Conservation (phyloP, 2,888 invertebrate species). For the Nomada ruficornis region DNA sequence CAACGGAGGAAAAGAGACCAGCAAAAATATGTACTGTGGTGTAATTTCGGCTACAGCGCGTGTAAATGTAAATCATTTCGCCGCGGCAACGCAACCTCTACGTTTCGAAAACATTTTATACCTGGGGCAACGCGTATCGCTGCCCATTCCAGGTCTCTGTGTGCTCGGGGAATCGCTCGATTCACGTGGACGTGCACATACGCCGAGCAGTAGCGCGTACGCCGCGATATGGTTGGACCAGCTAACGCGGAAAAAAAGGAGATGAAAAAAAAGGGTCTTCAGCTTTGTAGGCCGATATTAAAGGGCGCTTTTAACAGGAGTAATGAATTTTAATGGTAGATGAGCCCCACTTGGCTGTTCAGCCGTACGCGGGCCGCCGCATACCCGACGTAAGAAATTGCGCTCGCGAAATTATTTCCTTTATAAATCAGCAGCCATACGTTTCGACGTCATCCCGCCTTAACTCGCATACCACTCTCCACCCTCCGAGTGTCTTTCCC, state of each 20-base stretch:
- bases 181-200: background rate
- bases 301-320: conserved; percentile 73
- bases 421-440: conserved; percentile 83
- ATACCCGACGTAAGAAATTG: conserved; percentile 77
- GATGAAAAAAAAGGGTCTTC: conserved; percentile 44
- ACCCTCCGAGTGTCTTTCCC: conserved; percentile 16
- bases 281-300: conserved; percentile 70
- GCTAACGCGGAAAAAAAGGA: background rate
- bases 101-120: conserved; percentile 34
- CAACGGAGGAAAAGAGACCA: background rate
- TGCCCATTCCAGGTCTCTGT: background rate
- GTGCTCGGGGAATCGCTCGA: conserved; percentile 25
- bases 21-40: conserved; percentile 30
- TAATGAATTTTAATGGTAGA: conserved; percentile 77
- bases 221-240: conserved; percentile 4
- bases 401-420: conserved; percentile 81
- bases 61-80: conserved; percentile 58
- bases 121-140: background rate
- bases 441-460: conserved; percentile 74
- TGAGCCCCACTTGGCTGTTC: conserved; percentile 57
- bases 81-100: conserved; percentile 28
- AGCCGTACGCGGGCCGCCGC: conserved; percentile 33
- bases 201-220: background rate
- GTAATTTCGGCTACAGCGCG: conserved; percentile 53
- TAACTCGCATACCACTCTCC: conserved; percentile 62